phyloP scores from a whole-genome alignment of 2,888 invertebrate genomes.

The Rhagonycha lutea region DNA sequence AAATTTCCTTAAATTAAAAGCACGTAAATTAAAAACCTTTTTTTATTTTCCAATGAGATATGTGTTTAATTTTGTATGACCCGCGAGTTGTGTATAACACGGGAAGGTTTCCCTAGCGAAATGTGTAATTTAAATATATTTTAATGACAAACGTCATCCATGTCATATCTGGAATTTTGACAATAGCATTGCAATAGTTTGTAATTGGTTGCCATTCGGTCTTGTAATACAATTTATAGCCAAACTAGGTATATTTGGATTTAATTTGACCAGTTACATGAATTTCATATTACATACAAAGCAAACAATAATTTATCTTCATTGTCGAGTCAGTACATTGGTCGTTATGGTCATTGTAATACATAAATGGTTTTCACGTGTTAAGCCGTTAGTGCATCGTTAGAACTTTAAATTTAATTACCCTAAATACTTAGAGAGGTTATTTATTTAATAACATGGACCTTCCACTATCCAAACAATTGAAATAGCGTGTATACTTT shows the following conservation, averaged over 20 bases:
- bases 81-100: not conserved
- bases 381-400: constrained; percentile 19
- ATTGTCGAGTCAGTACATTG: constrained; percentile 16
- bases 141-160: not conserved
- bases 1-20: no score
- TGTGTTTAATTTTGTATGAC: not conserved
- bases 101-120: not conserved
- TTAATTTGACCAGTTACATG: constrained; percentile 15
- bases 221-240: not conserved
- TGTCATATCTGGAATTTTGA: not conserved
- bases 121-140: not conserved
- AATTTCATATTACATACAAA: constrained; percentile 13
- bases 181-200: not conserved
- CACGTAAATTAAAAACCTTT: no score
- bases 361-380: constrained; percentile 25
- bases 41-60: no score
- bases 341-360: constrained; percentile 21
- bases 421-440: constrained; percentile 15
- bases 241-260: not conserved
- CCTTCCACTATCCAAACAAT: not conserved
- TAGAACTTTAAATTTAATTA: constrained; percentile 25
- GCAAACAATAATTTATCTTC: constrained; percentile 26
- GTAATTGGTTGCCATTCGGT: not conserved
- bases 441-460: constrained; percentile 14
- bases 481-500: not conserved